These are phyloP conservation scores for Arctocebus calabarensis DNA, from an alignment of 2,797 vertebrate species.

Conservation along the genomic window DNA sequence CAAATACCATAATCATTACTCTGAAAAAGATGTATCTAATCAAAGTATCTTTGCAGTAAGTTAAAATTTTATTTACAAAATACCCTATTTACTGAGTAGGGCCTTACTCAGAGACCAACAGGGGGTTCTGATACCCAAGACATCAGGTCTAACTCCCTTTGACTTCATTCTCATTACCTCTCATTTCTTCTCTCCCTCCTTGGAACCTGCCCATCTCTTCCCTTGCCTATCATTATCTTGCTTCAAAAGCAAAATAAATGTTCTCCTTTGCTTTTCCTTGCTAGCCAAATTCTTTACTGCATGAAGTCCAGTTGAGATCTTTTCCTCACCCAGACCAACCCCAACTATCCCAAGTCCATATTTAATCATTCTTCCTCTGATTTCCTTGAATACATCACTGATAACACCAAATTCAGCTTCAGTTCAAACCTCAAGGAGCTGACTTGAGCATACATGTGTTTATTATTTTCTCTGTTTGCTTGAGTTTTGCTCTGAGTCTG, in stretches of 20 bases:
- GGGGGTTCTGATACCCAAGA: background rate
- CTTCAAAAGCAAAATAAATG: constrained; percentile 18
- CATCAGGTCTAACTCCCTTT: background rate
- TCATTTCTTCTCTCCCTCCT: background rate
- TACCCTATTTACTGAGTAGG: background rate
- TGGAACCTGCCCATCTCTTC: background rate
- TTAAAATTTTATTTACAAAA: background rate
- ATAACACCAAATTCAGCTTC: background rate
- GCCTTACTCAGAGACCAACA: background rate
- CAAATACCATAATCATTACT: background rate
- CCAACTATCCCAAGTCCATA: background rate
- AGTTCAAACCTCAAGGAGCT: background rate
- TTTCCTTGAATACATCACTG: background rate
- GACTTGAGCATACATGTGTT: background rate
- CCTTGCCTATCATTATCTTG: background rate
- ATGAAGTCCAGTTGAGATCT: background rate
- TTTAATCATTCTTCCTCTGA: background rate
- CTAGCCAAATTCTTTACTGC: background rate
- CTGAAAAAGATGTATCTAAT: background rate
- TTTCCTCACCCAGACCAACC: constrained; percentile 7
- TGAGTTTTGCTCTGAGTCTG: background rate
- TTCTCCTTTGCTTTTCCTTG: background rate
- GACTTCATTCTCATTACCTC: background rate
- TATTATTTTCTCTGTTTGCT: background rate
- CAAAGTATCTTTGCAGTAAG: background rate